Conservation (phyloP, 2,888 invertebrate species). For the Ichneumoninae sp. region DNA sequence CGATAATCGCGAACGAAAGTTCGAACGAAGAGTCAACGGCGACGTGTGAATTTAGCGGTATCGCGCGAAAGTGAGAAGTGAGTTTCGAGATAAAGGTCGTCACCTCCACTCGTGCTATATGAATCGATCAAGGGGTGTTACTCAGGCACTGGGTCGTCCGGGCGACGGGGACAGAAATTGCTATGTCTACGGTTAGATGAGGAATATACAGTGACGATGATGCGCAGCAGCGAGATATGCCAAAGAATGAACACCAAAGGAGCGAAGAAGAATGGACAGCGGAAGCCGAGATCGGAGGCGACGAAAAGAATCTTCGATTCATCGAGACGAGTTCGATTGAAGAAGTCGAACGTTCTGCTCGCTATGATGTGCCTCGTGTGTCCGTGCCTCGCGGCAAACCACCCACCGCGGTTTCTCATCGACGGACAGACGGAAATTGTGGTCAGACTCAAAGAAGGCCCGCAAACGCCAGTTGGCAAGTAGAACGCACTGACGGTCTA, state of each 20-base stretch:
- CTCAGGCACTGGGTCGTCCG: conserved; percentile 50
- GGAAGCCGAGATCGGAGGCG: conserved; percentile 46
- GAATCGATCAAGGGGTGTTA: conserved; percentile 39
- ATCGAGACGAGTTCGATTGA: conserved; percentile 72
- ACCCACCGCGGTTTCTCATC: conserved; percentile 94
- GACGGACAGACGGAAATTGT: conserved; percentile 97
- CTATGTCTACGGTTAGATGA: conserved; percentile 71
- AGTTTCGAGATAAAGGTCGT: not conserved
- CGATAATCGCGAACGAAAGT: conserved; percentile 38
- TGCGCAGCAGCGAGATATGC: conserved; percentile 15
- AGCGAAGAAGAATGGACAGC: conserved; percentile 69
- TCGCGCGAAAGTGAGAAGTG: conserved; percentile 51
- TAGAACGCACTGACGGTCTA: conserved; percentile 67
- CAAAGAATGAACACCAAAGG: conserved; percentile 59
- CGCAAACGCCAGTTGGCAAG: conserved; percentile 94
- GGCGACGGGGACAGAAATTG: conserved; percentile 63
- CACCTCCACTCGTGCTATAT: conserved; percentile 29
- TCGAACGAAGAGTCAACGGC: conserved; percentile 35
- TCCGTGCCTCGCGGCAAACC: conserved; percentile 86
- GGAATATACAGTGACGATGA: conserved; percentile 47
- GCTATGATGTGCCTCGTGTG: conserved; percentile 72
- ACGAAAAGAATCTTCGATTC: conserved; percentile 60
- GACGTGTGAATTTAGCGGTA: conserved; percentile 24
- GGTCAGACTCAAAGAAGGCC: conserved; percentile 94
- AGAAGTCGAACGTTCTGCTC: conserved; percentile 66